Conservation (phyloP, 2,888 invertebrate species). For the Lithophane leautieri region DNA sequence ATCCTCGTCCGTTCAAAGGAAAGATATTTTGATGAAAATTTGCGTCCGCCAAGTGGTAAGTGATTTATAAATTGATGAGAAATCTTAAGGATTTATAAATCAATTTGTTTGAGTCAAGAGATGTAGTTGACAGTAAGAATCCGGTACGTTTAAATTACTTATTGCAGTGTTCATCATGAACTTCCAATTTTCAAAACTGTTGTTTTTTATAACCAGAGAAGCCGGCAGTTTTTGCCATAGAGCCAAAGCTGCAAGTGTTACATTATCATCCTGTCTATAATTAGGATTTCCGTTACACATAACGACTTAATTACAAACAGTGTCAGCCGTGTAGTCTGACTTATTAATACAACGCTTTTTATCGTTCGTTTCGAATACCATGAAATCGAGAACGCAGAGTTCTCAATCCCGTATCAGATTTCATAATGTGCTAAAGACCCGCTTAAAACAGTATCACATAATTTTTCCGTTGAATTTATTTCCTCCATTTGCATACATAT, state of each 20-base stretch:
- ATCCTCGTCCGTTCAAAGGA: neutral
- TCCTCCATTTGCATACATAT: conserved; percentile 73
- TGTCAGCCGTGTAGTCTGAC: conserved; percentile 24
- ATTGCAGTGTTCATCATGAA: neutral
- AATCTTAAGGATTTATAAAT: conserved; percentile 6
- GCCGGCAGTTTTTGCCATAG: conserved; percentile 30
- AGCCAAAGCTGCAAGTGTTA: conserved; percentile 42
- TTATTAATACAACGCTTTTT: conserved; percentile 53
- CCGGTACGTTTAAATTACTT: neutral
- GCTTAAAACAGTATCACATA: conserved; percentile 68
- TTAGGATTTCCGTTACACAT: conserved; percentile 56
- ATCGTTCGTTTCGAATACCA: conserved; percentile 41
- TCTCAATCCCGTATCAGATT: conserved; percentile 72
- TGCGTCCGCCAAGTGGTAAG: neutral
- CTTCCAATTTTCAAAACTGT: neutral
- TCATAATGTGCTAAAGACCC: conserved; percentile 75
- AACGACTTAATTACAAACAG: conserved; percentile 50
- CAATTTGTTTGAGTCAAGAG: neutral
- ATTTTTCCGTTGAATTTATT: conserved; percentile 68
- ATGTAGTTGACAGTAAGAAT: neutral
- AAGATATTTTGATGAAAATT: neutral
- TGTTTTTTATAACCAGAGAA: neutral
- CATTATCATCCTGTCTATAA: conserved; percentile 50
- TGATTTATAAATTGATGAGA: conserved; percentile 1
- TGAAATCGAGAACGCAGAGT: conserved; percentile 58